phyloP scores from a whole-genome alignment of 2,113 vertebrate genomes.

The Aldabrachelys gigantea region DNA sequence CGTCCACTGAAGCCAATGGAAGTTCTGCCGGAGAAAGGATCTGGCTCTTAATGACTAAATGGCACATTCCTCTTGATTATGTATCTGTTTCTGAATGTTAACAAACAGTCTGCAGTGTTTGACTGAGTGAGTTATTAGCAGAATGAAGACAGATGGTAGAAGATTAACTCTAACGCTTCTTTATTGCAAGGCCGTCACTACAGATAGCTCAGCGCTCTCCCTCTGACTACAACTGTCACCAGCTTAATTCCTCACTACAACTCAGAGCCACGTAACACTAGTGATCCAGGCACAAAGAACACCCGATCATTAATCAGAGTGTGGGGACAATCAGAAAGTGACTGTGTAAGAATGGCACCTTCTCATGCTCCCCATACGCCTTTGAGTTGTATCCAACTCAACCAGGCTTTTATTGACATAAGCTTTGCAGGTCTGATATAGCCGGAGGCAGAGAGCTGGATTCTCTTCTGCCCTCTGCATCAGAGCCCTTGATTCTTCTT shows the following conservation, averaged over 20 bases:
- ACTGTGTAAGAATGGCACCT: fast-evolving
- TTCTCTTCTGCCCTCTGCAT: fast-evolving
- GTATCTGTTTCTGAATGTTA: conserved; percentile 76
- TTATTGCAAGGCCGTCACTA: conserved; percentile 47
- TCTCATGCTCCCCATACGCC: neutral
- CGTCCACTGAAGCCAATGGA: fast-evolving
- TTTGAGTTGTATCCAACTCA: neutral
- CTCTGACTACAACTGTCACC: conserved; percentile 43
- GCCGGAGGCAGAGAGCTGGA: neutral
- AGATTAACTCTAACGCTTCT: conserved; percentile 72
- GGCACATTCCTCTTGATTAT: conserved; percentile 59
- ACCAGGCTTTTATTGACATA: fast-evolving
- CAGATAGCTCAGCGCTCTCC: conserved; percentile 45
- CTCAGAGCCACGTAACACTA: neutral
- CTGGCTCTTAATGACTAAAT: conserved; percentile 53
- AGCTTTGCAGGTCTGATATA: fast-evolving
- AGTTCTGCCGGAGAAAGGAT: neutral
- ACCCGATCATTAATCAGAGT: neutral
- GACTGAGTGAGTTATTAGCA: conserved; percentile 79
- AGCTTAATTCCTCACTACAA: conserved; percentile 33
- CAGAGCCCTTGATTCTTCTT: fast-evolving
- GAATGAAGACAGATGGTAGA: conserved; percentile 80
- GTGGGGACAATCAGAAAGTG: fast-evolving
- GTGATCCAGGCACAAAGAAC: fast-evolving
- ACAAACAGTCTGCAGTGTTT: conserved; percentile 76